Percentiles rank a stretch among this genome's conserved stretches.
Evolutionary conservation across 2,113 vertebrate species (phyloP).

Genomic region (Microtus montanus): DNA sequence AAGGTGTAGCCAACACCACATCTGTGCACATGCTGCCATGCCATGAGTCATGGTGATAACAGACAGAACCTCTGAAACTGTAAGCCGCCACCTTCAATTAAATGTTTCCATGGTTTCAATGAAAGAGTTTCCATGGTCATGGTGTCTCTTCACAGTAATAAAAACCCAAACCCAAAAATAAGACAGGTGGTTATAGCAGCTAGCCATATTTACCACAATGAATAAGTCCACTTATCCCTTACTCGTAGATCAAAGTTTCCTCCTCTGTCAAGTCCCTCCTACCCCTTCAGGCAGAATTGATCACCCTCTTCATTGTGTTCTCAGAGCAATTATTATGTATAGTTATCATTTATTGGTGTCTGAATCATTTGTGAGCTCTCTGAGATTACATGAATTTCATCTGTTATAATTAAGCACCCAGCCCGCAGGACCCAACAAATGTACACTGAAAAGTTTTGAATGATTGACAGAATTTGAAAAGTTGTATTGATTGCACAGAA

Average conservation of each 20-base stretch:
- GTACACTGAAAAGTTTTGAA: background rate
- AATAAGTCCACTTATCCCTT: conserved; percentile 38
- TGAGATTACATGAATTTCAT: background rate
- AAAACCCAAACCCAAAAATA: background rate
- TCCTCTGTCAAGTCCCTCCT: conserved; percentile 27
- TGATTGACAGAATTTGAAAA: background rate
- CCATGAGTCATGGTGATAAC: background rate
- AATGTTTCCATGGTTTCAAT: background rate
- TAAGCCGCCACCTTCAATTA: background rate
- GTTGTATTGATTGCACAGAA: background rate
- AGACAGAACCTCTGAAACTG: background rate
- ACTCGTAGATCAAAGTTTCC: conserved; percentile 55
- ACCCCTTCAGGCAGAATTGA: conserved; percentile 45
- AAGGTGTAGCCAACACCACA: background rate
- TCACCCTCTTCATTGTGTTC: conserved; percentile 40
- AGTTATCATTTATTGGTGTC: conserved; percentile 62
- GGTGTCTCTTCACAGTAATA: background rate
- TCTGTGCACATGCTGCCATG: background rate
- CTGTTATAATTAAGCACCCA: background rate
- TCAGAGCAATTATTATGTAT: conserved; percentile 46
- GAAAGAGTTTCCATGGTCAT: background rate
- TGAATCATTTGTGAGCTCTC: conserved; percentile 41
- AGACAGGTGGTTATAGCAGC: background rate
- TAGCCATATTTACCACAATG: conserved; percentile 13
- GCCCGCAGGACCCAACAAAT: background rate